These are phyloP conservation scores for Sphinx pinastri DNA, from an alignment of 2,888 invertebrate genomes.

Conservation along the genomic window DNA sequence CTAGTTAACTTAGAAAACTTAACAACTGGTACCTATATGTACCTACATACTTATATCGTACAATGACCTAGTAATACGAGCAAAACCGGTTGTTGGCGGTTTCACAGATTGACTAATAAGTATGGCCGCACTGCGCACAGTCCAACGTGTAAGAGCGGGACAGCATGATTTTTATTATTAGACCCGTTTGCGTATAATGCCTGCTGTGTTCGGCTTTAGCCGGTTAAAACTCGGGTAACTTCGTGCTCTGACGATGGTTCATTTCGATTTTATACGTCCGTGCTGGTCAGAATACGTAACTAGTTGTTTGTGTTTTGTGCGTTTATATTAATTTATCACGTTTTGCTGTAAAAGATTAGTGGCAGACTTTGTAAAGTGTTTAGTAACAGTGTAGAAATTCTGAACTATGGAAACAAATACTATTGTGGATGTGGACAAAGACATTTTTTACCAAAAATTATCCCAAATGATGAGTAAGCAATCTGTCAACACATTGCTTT, in stretches of 20 bases:
- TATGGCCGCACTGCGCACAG: slow-evolving; percentile 17
- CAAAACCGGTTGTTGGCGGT: slow-evolving; percentile 35
- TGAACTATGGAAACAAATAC: neutral
- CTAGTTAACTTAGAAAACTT: slow-evolving; percentile 18
- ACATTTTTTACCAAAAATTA: slow-evolving; percentile 53
- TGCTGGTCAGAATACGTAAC: slow-evolving; percentile 44
- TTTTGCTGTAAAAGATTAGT: neutral
- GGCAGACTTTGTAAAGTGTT: neutral
- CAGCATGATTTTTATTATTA: slow-evolving; percentile 16
- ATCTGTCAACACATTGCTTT: slow-evolving; percentile 49
- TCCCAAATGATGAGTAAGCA: slow-evolving; percentile 47
- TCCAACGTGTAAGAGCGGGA: slow-evolving; percentile 13
- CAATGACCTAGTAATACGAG: slow-evolving; percentile 16
- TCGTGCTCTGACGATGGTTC: slow-evolving; percentile 44
- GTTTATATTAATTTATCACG: neutral
- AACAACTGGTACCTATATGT: slow-evolving; percentile 22
- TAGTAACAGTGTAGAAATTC: neutral
- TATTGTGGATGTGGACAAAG: slow-evolving; percentile 43
- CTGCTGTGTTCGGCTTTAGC: slow-evolving; percentile 46
- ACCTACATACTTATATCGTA: slow-evolving; percentile 17
- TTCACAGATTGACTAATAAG: slow-evolving; percentile 33
- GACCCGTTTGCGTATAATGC: slow-evolving; percentile 31
- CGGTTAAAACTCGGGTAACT: slow-evolving; percentile 44
- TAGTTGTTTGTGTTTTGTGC: slow-evolving; percentile 11
- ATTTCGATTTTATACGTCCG: slow-evolving; percentile 39